These are phyloP conservation scores for Apolygus lucorum DNA, from an alignment of 1,140 invertebrate genomes.

Conservation along the genomic window DNA sequence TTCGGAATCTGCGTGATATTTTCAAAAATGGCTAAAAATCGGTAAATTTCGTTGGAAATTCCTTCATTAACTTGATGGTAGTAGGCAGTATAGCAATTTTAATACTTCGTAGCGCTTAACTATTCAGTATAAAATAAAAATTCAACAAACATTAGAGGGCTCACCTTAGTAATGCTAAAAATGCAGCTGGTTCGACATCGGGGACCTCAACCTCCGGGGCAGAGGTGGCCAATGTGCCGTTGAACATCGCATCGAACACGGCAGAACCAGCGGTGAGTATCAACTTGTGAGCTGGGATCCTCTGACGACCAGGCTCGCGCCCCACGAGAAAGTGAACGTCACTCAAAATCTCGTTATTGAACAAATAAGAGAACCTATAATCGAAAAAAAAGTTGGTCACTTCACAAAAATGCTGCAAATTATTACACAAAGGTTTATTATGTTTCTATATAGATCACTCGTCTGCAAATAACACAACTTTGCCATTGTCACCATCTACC, in stretches of 20 bases:
- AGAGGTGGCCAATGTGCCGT: conserved; percentile 57
- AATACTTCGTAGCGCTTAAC: neutral
- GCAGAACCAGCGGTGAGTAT: conserved; percentile 71
- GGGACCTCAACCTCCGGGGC: conserved; percentile 69
- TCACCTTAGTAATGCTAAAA: conserved; percentile 56
- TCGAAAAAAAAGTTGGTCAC: too few species aligned
- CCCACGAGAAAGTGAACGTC: conserved; percentile 76
- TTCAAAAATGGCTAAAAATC: too few species aligned
- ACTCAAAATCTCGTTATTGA: conserved; percentile 70
- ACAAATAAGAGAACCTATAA: conserved; percentile 59
- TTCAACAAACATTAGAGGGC: too few species aligned
- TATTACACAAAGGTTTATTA: too few species aligned
- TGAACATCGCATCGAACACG: conserved; percentile 84
- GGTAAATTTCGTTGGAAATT: too few species aligned
- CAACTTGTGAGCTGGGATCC: conserved; percentile 77
- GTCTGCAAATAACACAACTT: too few species aligned
- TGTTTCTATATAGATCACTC: too few species aligned
- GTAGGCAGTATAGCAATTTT: too few species aligned
- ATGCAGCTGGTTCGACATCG: conserved; percentile 73
- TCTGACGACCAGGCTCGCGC: conserved; percentile 54
- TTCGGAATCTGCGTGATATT: too few species aligned
- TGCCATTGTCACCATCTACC: too few species aligned
- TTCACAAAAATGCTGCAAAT: too few species aligned
- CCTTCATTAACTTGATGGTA: too few species aligned
- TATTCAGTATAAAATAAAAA: neutral